Base-by-base conservation (phyloP, 2,797 vertebrate species). In the Darevskia mixta region DNA sequence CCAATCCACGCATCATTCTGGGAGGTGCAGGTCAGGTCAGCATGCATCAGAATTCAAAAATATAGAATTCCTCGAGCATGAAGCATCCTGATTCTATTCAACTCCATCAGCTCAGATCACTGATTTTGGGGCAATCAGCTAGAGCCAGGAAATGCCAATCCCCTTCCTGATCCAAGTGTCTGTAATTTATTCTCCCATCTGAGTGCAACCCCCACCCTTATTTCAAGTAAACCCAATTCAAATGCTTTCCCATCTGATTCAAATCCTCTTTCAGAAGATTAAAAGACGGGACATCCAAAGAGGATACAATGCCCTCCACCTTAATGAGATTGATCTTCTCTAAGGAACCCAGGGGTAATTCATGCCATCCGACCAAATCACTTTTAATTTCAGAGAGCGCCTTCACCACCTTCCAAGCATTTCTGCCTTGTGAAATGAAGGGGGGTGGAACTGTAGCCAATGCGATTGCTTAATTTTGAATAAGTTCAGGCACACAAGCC, bases 221-320 rank as follows among this genome's bases (percentile, higher is more conserved):
- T 17, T n/a, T 76, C 86, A 82, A 91, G 58, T 43, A 87, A 92
- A 81, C 89, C 89, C 89, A 89, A 89, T 55, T 55, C 38, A 79
- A 89, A 86, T 79, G 17, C 29, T 86, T 89, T 90, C 27, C 41
- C 86, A 23, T 88, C 78, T 88, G 82, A 92, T 29, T 89, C 66
- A 91, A 92, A 92, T 88, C 38, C 6, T 18, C 86, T 93, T 91
- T 89, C 83, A 87, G 78, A 90, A 89, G 86, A 93, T 94, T 95
- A 73, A 72, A 92, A 90, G 13, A 89, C 55, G 38, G 49, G 87
- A 79, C 90, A 88, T 85, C 58, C 90, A 82, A 91, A 89, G 72
- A 90, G 82, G 72, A 72, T 79, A 20, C 82, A 90, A 78, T 66
- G 81, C 79, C 49, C 55, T 66, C 58, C 15, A 86, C 35, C 77